These are phyloP conservation scores for Crepidodera aurea DNA, from an alignment of 2,888 invertebrate genomes.

Conservation along the genomic window DNA sequence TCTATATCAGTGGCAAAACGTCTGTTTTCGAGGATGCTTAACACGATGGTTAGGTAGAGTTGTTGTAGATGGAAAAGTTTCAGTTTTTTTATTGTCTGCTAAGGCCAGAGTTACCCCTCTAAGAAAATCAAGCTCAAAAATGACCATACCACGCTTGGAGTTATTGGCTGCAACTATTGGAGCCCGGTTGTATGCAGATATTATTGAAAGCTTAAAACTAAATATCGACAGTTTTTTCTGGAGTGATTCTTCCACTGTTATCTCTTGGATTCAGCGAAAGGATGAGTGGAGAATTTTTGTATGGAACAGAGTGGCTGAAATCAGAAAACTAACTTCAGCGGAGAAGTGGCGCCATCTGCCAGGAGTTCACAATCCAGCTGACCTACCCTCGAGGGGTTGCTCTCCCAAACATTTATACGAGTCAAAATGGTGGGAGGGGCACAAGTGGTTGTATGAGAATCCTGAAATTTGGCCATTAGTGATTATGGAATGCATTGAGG, in stretches of 20 bases:
- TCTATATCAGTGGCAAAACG: too few species aligned
- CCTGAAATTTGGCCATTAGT: too few species aligned
- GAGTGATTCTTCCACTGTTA: constrained; percentile 45
- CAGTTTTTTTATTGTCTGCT: constrained; percentile 24
- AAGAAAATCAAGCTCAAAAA: constrained; percentile 16
- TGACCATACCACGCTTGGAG: constrained; percentile 35
- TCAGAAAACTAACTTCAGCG: constrained; percentile 8
- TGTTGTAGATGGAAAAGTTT: constrained; percentile 5
- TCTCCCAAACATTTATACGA: too few species aligned
- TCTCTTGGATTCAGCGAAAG: constrained; percentile 44
- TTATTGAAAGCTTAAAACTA: constrained; percentile 22
- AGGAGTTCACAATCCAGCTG: constrained; percentile 7
- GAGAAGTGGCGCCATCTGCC: constrained; percentile 23
- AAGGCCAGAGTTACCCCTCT: constrained; percentile 24
- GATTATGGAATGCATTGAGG: too few species aligned
- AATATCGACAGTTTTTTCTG: constrained; percentile 37
- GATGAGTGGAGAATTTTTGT: constrained; percentile 26
- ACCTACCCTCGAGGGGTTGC: constrained; percentile 16
- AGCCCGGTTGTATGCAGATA: constrained; percentile 36
- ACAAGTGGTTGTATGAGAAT: too few species aligned
- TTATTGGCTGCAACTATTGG: constrained; percentile 29
- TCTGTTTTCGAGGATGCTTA: too few species aligned
- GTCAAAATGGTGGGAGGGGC: too few species aligned
- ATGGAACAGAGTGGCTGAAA: constrained; percentile 19
- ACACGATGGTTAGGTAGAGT: too few species aligned